phyloP scores from a whole-genome alignment of 2,888 invertebrate species.

The Panorpa germanica region DNA sequence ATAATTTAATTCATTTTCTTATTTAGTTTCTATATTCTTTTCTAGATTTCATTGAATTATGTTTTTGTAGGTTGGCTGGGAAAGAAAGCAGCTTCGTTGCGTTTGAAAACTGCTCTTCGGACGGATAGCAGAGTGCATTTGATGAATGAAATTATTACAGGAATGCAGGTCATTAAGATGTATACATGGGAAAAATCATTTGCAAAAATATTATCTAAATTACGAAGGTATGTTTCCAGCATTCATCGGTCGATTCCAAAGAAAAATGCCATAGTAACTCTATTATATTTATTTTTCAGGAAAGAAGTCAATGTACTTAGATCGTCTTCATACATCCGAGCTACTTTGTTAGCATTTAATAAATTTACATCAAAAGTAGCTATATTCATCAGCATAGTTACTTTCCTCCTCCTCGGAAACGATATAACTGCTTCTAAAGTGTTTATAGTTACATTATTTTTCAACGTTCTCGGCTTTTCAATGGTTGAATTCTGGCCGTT shows the following conservation, averaged over 20 bases:
- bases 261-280: not conserved
- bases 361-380: slow-evolving; percentile 56
- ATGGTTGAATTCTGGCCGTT: slow-evolving; percentile 34
- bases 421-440: slow-evolving; percentile 47
- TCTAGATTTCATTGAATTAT: not conserved
- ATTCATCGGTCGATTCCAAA: slow-evolving; percentile 10
- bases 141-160: slow-evolving; percentile 77
- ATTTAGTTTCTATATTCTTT: slow-evolving; percentile 6
- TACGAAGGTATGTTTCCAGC: slow-evolving; percentile 31
- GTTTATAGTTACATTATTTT: slow-evolving; percentile 45
- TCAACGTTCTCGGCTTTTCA: slow-evolving; percentile 32
- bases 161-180: slow-evolving; percentile 87
- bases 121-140: slow-evolving; percentile 70
- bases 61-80: slow-evolving; percentile 27
- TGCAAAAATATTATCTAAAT: slow-evolving; percentile 39
- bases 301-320: slow-evolving; percentile 41
- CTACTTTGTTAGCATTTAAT: slow-evolving; percentile 41
- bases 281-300: slow-evolving; percentile 22
- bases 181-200: slow-evolving; percentile 86
- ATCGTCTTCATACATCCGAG: slow-evolving; percentile 39
- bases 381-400: slow-evolving; percentile 45
- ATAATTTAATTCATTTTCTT: slow-evolving; percentile 13
- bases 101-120: slow-evolving; percentile 44
- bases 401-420: slow-evolving; percentile 36
- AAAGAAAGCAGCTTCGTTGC: slow-evolving; percentile 26